Evolutionary conservation across 2,888 invertebrate species (phyloP).

Genomic region (Heliconius aoede): DNA sequence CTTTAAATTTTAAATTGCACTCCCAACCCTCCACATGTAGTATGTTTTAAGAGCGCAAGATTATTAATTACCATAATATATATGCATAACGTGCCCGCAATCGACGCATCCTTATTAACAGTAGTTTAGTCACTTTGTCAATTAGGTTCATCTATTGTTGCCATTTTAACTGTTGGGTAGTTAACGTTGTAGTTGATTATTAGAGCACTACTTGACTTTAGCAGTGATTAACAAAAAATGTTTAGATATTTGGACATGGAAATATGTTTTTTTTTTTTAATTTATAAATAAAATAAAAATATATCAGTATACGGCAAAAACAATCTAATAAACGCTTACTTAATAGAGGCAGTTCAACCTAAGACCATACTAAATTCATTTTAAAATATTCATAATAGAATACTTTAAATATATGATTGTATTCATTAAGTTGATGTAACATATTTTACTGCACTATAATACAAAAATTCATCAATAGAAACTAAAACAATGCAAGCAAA

Average conservation of each 20-base stretch:
- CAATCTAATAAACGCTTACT: too few relatives aligned
- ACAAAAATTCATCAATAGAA: not conserved
- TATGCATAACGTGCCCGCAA: conserved; percentile 27
- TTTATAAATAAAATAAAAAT: too few relatives aligned
- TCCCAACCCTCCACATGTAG: not conserved
- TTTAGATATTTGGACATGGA: too few relatives aligned
- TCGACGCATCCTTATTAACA: conserved; percentile 48
- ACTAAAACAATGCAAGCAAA: conserved; percentile 18
- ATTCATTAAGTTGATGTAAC: not conserved
- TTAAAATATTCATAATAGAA: not conserved
- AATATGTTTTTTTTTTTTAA: too few relatives aligned
- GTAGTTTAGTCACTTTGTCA: conserved; percentile 35
- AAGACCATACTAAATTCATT: not conserved
- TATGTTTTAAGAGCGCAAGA: conserved; percentile 3
- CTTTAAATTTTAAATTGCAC: not conserved
- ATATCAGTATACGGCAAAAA: too few relatives aligned
- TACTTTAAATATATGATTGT: not conserved
- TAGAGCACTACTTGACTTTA: not conserved
- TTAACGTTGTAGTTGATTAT: not conserved
- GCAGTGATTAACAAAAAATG: too few relatives aligned
- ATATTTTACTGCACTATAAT: not conserved
- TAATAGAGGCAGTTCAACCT: too few relatives aligned
- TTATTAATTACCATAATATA: conserved; percentile 16
- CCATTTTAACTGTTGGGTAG: conserved; percentile 26
- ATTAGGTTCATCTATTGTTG: conserved; percentile 38